phyloP scores from a whole-genome alignment of 2,113 vertebrate genomes.

The Enhydra lutris region DNA sequence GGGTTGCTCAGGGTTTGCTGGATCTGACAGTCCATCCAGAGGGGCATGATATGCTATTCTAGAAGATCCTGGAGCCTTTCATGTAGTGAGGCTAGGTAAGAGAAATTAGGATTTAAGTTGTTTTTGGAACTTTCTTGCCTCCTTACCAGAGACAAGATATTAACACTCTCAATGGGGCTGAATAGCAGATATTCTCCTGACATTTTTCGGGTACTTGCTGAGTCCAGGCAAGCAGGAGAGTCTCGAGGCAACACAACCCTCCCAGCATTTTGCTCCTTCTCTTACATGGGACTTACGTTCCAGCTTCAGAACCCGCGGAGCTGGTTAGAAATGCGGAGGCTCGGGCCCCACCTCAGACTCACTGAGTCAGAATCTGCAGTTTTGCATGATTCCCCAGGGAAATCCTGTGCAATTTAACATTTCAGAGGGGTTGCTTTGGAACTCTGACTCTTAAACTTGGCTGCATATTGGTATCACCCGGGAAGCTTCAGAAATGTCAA shows the following conservation, averaged over 20 bases:
- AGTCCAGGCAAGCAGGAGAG: background rate
- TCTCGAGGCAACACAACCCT: background rate
- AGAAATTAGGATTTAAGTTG: background rate
- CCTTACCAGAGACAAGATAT: constrained; percentile 2
- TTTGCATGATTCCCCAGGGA: background rate
- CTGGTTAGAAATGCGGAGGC: background rate
- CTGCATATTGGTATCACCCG: background rate
- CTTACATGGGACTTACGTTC: background rate
- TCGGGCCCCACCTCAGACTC: background rate
- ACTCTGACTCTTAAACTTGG: background rate
- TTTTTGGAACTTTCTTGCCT: background rate
- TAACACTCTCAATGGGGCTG: background rate
- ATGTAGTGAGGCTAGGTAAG: background rate
- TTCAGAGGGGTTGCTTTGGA: background rate
- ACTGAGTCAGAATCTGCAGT: background rate
- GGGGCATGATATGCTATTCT: background rate
- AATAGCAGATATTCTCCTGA: background rate
- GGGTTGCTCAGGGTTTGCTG: background rate
- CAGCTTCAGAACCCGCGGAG: background rate
- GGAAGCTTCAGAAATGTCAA: background rate
- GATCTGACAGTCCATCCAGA: background rate
- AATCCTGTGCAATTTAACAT: background rate
- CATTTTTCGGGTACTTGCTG: background rate
- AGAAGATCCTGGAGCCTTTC: background rate
- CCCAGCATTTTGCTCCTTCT: background rate